Evolutionary conservation across 2,888 invertebrate genomes (phyloP).

Genomic region (Mythimna pallens): DNA sequence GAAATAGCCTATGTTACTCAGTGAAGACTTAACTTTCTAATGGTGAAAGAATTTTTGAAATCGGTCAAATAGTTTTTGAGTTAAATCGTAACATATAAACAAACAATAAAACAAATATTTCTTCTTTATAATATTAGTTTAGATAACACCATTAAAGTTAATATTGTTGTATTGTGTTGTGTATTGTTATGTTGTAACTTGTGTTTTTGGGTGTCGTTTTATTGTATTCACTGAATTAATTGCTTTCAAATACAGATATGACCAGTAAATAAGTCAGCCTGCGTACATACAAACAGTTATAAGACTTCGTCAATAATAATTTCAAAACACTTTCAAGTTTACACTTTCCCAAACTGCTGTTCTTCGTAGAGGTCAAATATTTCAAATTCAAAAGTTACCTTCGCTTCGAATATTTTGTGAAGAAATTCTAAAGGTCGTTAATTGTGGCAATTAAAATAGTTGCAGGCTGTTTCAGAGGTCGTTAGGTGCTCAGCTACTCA

Average conservation of each 20-base stretch:
- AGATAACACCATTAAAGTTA: no score
- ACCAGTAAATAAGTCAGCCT: neutral
- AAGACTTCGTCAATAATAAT: neutral
- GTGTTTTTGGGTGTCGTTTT: no score
- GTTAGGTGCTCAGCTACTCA: conserved; percentile 23
- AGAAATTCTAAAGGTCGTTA: conserved; percentile 42
- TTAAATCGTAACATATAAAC: no score
- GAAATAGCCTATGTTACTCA: no score
- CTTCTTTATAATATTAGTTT: no score
- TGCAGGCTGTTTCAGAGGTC: conserved; percentile 21
- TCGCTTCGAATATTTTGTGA: conserved; percentile 28
- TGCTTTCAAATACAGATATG: neutral
- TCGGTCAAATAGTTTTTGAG: no score
- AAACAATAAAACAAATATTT: no score
- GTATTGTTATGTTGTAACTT: no score
- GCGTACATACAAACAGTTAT: no score
- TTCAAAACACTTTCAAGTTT: neutral
- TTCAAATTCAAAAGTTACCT: conserved; percentile 34
- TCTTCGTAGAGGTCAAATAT: conserved; percentile 25
- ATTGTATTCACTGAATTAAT: neutral
- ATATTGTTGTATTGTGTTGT: no score
- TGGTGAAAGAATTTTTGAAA: no score
- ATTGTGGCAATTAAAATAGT: conserved; percentile 46
- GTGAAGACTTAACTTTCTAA: no score
- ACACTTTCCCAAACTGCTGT: conserved; percentile 4